Percentiles rank a stretch among this genome's conserved stretches.
These are phyloP conservation scores for Poecilia velifera DNA, from an alignment of 2,797 vertebrate species.

Conservation along the genomic window DNA sequence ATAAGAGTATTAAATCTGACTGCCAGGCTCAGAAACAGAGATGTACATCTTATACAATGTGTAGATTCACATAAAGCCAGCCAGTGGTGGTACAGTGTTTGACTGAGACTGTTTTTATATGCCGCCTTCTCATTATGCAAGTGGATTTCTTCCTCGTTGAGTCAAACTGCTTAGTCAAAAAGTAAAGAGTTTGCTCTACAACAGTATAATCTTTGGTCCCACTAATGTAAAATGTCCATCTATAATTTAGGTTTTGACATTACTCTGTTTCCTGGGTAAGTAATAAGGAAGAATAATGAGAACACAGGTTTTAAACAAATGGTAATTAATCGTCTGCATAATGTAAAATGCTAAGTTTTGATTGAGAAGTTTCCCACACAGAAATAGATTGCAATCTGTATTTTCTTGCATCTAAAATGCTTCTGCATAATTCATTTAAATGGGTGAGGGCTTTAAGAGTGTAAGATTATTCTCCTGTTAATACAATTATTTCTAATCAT, in stretches of 20 bases:
- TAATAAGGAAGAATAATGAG: background rate
- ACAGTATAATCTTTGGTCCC: background rate
- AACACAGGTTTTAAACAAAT: background rate
- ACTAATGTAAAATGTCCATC: background rate
- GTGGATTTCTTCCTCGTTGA: background rate
- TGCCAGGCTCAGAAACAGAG: conserved; percentile 62
- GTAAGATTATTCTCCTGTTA: background rate
- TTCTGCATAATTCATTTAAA: background rate
- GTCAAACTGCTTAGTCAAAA: background rate
- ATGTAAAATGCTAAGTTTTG: background rate
- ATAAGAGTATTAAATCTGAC: conserved; percentile 77
- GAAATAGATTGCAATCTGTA: background rate
- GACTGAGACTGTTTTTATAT: background rate
- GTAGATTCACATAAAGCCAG: conserved; percentile 28
- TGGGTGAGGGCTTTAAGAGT: background rate
- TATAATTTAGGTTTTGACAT: background rate
- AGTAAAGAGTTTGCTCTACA: background rate
- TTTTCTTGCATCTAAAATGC: background rate
- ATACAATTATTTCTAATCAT: background rate
- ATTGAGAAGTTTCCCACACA: background rate
- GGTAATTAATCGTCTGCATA: background rate
- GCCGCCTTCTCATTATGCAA: background rate
- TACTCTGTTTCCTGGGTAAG: background rate
- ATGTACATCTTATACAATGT: conserved; percentile 46
- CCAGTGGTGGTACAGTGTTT: conserved; percentile 8